phyloP scores from a whole-genome alignment of 1,140 invertebrate species.

The Sycobia sp. region DNA sequence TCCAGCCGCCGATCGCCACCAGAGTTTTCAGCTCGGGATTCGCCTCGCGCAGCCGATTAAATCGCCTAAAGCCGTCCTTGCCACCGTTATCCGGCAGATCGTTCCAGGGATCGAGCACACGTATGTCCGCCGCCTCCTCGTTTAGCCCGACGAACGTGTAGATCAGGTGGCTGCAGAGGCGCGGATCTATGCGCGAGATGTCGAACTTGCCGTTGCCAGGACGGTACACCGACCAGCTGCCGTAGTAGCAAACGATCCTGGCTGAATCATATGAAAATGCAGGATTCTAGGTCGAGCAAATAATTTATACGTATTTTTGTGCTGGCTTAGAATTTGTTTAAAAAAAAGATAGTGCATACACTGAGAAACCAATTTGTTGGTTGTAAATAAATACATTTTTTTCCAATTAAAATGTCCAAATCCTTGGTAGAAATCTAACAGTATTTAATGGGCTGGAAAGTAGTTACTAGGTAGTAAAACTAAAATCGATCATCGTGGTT shows the following conservation, averaged over 20 bases:
- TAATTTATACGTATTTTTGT: too few species aligned
- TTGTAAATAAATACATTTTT: too few species aligned
- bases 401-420: too few species aligned
- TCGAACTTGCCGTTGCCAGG: slow-evolving; percentile 64
- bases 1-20: slow-evolving; percentile 78
- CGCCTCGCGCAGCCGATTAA: slow-evolving; percentile 62
- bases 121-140: slow-evolving; percentile 54
- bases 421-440: too few species aligned
- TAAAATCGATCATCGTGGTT: too few species aligned
- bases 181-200: slow-evolving; percentile 65
- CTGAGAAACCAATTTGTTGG: too few species aligned
- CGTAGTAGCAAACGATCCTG: slow-evolving; percentile 70
- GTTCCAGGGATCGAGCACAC: slow-evolving; percentile 66
- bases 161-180: slow-evolving; percentile 72
- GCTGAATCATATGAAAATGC: too few species aligned
- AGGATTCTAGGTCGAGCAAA: too few species aligned
- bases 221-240: slow-evolving; percentile 69
- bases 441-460: too few species aligned
- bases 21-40: slow-evolving; percentile 71
- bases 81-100: slow-evolving; percentile 63
- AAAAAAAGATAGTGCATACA: too few species aligned
- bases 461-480: too few species aligned
- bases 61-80: slow-evolving; percentile 56
- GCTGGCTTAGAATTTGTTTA: too few species aligned
- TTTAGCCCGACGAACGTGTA: slow-evolving; percentile 72